Conservation (phyloP, 2,888 invertebrate genomes). For the Belgica antarctica region DNA sequence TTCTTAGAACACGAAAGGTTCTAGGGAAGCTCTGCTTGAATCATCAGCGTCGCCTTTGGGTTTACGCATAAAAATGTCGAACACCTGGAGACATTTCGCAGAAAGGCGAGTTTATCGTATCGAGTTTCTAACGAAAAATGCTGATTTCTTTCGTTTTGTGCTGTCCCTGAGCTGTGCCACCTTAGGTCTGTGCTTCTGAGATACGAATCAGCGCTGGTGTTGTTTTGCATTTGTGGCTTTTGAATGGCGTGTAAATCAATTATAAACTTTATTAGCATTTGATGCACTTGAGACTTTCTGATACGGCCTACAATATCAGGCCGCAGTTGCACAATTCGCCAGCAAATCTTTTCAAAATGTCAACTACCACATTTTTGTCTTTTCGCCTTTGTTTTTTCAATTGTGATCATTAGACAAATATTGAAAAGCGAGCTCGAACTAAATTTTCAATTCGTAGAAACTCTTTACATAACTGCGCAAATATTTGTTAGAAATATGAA, state of each 20-base stretch:
- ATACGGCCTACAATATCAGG: conserved; percentile 1
- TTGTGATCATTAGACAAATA: conserved; percentile 20
- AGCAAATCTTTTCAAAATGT: conserved; percentile 9
- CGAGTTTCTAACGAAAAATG: conserved; percentile 16
- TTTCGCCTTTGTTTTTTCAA: no score
- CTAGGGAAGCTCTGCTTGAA: not conserved
- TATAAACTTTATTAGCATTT: conserved; percentile 5
- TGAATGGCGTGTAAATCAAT: not conserved
- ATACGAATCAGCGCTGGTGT: not conserved
- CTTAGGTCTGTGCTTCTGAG: not conserved
- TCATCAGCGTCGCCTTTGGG: not conserved
- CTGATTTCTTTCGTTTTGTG: conserved; percentile 21
- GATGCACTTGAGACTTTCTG: conserved; percentile 11
- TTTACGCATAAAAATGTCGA: conserved; percentile 3
- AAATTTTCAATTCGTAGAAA: conserved; percentile 12
- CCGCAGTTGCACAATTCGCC: not conserved
- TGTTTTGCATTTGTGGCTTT: no score
- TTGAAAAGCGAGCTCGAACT: conserved; percentile 6
- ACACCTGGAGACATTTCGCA: conserved; percentile 24
- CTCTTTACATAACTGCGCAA: conserved; percentile 19
- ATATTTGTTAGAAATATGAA: conserved; percentile 18
- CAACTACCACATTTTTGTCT: conserved; percentile 16
- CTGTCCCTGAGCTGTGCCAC: not conserved
- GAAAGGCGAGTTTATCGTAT: not conserved
- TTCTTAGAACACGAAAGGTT: not conserved